Conservation (phyloP, 2,888 invertebrate genomes). For the Calliopum simillimum region DNA sequence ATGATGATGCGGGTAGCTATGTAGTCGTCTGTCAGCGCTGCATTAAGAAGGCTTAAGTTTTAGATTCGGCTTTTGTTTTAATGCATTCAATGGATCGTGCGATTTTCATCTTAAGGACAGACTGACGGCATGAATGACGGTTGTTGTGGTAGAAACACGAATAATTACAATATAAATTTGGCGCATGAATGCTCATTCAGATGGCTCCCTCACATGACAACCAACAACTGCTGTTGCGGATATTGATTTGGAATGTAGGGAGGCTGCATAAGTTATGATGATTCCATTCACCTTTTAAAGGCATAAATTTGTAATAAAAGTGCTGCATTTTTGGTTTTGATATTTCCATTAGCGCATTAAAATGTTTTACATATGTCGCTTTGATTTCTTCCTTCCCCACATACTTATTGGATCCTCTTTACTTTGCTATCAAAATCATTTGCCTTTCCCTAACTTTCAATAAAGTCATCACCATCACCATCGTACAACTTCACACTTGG, state of each 20-base stretch:
- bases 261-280: slow-evolving; percentile 27
- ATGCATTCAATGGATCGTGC: not conserved
- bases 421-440: too few relatives aligned
- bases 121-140: not conserved
- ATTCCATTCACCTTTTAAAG: slow-evolving; percentile 20
- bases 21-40: slow-evolving; percentile 20
- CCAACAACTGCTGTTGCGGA: too few relatives aligned
- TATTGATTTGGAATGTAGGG: too few relatives aligned
- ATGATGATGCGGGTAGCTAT: slow-evolving; percentile 16
- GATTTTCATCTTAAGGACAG: not conserved
- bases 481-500: too few relatives aligned
- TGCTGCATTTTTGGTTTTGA: not conserved
- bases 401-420: too few relatives aligned
- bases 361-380: too few relatives aligned
- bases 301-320: slow-evolving; percentile 16
- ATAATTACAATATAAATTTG: slow-evolving; percentile 28
- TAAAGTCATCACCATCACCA: too few relatives aligned
- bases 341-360: not conserved
- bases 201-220: not conserved
- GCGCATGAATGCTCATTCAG: slow-evolving; percentile 4
- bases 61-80: slow-evolving; percentile 1
- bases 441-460: too few relatives aligned
- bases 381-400: too few relatives aligned
- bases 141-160: not conserved
- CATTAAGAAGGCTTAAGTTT: slow-evolving; percentile 27